A percentile compares a stretch with the other conserved stretches of the same genome.
Conservation (phyloP, 2,113 vertebrate genomes). For the Ranitomeya variabilis region DNA sequence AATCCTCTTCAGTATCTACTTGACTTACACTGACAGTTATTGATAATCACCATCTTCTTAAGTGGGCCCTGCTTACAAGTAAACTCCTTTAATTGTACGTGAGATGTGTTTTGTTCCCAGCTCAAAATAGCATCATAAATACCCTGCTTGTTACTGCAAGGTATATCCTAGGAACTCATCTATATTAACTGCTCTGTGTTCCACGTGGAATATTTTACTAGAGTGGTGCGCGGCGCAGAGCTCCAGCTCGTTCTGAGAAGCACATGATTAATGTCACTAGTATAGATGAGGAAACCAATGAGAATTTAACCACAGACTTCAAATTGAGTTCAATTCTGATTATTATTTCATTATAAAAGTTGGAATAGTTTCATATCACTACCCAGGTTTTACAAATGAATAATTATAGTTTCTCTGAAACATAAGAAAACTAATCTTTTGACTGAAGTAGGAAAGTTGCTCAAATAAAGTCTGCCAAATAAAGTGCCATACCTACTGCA, state of each 20-base stretch:
- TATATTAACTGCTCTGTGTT: neutral
- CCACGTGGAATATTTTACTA: neutral
- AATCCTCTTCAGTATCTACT: neutral
- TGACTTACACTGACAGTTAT: neutral
- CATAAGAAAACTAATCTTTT: neutral
- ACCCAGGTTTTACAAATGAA: neutral
- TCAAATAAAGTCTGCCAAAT: neutral
- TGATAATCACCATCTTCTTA: neutral
- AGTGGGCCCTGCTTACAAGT: neutral
- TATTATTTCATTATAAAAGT: neutral
- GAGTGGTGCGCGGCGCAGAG: neutral
- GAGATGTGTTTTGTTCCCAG: neutral
- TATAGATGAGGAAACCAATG: neutral
- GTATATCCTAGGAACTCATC: constrained; percentile 20
- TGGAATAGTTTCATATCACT: neutral
- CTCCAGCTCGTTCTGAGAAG: neutral
- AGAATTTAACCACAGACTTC: neutral
- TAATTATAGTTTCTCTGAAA: neutral
- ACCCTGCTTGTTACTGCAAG: constrained; percentile 7
- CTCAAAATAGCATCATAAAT: constrained; percentile 9
- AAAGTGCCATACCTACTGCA: too few species aligned
- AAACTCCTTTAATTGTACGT: constrained; percentile 13
- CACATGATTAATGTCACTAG: neutral
- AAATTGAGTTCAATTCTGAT: neutral
- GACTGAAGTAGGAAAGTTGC: neutral